Evolutionary conservation across 37 sponge, comb jelly and placozoan genomes (phyloP).

Genomic region (Halichondria panicea): DNA sequence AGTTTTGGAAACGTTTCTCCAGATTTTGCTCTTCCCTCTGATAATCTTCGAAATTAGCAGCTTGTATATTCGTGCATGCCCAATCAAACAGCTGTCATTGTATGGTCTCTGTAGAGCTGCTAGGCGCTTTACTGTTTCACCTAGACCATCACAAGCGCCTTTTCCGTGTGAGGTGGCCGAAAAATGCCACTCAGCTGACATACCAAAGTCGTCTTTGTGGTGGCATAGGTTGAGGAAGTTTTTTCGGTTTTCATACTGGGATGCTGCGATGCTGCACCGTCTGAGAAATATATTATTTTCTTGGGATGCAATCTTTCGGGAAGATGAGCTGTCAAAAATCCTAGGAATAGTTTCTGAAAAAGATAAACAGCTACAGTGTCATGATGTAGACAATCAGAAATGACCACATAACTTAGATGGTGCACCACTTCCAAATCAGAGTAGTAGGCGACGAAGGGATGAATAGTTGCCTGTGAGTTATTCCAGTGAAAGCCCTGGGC

Average conservation of each 20-base stretch:
- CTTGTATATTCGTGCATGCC: constrained; percentile 26
- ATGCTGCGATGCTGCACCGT: no score
- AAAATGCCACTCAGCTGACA: no score
- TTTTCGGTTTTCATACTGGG: no score
- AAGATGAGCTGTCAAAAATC: constrained; percentile 21
- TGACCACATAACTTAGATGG: constrained; percentile 40
- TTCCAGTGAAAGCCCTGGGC: constrained; percentile 64
- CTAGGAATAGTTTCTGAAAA: constrained; percentile 20
- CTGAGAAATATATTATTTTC: no score
- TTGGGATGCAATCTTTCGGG: no score
- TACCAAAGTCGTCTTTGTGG: no score
- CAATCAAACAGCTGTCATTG: constrained; percentile 49
- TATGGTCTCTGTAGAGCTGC: constrained; percentile 64
- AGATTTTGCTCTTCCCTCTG: neutral
- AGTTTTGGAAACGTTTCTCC: constrained; percentile 20
- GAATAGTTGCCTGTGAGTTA: constrained; percentile 54
- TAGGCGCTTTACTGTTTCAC: constrained; percentile 53
- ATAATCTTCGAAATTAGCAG: constrained; percentile 26
- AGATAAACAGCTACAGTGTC: constrained; percentile 48
- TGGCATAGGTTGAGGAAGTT: no score
- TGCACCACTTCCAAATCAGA: constrained; percentile 4
- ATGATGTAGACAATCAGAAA: constrained; percentile 51
- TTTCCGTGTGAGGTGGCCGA: no score
- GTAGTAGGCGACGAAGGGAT: constrained; percentile 46
- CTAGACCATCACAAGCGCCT: constrained; percentile 72